phyloP scores from a whole-genome alignment of 2,797 vertebrate species.

The Falco biarmicus region DNA sequence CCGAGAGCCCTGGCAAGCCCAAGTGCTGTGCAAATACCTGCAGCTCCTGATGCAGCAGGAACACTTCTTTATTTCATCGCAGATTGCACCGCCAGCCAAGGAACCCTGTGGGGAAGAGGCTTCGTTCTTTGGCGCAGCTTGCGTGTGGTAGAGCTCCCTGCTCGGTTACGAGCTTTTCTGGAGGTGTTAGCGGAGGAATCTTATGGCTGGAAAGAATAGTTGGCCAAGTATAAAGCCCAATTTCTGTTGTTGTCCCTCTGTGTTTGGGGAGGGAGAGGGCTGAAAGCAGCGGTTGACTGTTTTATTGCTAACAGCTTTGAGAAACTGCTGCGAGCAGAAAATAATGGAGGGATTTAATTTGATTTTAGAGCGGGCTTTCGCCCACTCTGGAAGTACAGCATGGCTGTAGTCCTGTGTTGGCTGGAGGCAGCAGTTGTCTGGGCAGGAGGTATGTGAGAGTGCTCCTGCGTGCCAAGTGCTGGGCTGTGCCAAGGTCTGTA shows the following conservation, averaged over 20 bases:
- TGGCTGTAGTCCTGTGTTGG: neutral
- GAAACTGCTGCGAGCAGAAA: neutral
- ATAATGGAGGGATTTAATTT: neutral
- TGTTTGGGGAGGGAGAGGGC: neutral
- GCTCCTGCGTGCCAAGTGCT: neutral
- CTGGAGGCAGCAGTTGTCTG: neutral
- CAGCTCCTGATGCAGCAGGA: neutral
- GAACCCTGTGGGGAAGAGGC: neutral
- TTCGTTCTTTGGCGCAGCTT: neutral
- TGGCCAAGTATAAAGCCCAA: neutral
- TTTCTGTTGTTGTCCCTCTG: neutral
- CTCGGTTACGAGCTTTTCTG: neutral
- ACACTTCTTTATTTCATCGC: accelerated
- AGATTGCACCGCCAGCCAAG: neutral
- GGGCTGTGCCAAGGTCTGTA: neutral
- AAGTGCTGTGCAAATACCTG: neutral
- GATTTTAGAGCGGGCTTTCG: neutral
- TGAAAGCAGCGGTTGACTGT: neutral
- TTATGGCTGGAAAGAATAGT: neutral
- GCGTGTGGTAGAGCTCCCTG: neutral
- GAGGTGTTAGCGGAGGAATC: neutral
- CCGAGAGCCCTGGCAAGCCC: neutral
- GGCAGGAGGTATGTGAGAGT: neutral
- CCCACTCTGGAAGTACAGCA: accelerated
- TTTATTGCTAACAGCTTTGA: neutral